Evolutionary conservation across 2,113 vertebrate genomes (phyloP), one percentile per base, ranked within the genome.

Genomic region (Bungarus multicinctus): DNA sequence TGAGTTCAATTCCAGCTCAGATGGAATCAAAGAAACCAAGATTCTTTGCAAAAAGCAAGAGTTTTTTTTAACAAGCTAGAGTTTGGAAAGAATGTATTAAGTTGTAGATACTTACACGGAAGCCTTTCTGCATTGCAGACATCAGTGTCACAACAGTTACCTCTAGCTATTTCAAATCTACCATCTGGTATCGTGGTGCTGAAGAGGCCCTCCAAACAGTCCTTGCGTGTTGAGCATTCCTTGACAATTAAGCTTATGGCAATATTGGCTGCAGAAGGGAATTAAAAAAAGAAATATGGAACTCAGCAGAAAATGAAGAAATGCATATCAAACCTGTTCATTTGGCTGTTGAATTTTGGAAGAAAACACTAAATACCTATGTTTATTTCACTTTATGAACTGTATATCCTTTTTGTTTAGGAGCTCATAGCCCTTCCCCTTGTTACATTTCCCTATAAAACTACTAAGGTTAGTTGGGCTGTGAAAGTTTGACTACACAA

Each of bases 221-320:
- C 1, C 18, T 81, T 7, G 23, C 6, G 18, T 22, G 22, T 81
- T 81, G 18, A 10, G 20, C 74, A 81, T 22, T 9, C 18, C 74
- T 81, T 81, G n/a, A 22, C 20, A 7, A 81, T 7, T 0, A 81
- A 39, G 34, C 0, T 81, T 5, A 3, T 0, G 0, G 34, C 2
- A 81, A 0, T 0, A 1, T 4, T 43, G 74, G 7, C 74, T 81
- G 74, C 18, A 81, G 69, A 81, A 81, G 6, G 14, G 34, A 39
- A 43, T 58, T 81, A 22, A 43, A 81, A 39, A 39, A 81, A 3
- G 5, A 3, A 22, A 81, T 20, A 22, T 20, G 34, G 3, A 81
- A 20, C 18, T 43, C 74, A 81, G 74, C 74, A 81, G 34, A 3
- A 81, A 43, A 81, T 8, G 16, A 81, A 81, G 34, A 43, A 1